A percentile compares a stretch with the other conserved stretches of the same genome.
phyloP scores from a whole-genome alignment of 2,113 vertebrate species.

The Nothobranchius furzeri region DNA sequence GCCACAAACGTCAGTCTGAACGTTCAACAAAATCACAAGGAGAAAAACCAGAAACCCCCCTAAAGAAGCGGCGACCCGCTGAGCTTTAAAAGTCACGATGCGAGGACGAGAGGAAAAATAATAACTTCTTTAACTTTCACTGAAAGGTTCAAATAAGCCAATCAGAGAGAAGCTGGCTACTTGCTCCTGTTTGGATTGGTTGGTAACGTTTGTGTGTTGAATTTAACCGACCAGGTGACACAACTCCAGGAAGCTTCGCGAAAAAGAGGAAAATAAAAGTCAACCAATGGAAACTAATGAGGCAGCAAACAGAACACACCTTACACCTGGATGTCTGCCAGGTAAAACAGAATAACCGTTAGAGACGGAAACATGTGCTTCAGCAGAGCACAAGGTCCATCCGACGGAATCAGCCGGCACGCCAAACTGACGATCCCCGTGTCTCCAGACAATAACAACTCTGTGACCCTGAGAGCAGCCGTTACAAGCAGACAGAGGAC shows the following conservation, averaged over 20 bases:
- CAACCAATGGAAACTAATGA: constrained; percentile 42
- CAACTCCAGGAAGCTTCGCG: constrained; percentile 17
- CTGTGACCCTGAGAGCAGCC: constrained; percentile 11
- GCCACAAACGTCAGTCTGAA: too few relatives aligned
- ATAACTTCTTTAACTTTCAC: not conserved
- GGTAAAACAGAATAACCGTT: constrained; percentile 52
- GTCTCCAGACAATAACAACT: constrained; percentile 24
- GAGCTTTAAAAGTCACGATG: constrained; percentile 16
- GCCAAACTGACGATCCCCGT: constrained; percentile 38
- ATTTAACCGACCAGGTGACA: constrained; percentile 20
- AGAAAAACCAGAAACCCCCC: not conserved
- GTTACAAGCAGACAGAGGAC: constrained; percentile 33
- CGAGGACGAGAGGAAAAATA: constrained; percentile 18
- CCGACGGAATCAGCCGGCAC: constrained; percentile 5
- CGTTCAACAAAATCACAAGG: constrained; percentile 1
- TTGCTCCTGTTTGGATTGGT: constrained; percentile 18
- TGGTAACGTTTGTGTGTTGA: constrained; percentile 2
- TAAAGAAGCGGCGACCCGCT: constrained; percentile 3
- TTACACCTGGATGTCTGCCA: constrained; percentile 58
- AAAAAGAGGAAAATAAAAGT: constrained; percentile 26
- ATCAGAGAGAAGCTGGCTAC: constrained; percentile 21
- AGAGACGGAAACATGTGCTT: constrained; percentile 45
- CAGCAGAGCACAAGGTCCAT: constrained; percentile 31
- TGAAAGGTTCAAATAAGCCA: constrained; percentile 37
- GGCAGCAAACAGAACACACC: constrained; percentile 69